Evolutionary conservation across 2,113 vertebrate species (phyloP).

Genomic region (Bambusicola thoracicus): DNA sequence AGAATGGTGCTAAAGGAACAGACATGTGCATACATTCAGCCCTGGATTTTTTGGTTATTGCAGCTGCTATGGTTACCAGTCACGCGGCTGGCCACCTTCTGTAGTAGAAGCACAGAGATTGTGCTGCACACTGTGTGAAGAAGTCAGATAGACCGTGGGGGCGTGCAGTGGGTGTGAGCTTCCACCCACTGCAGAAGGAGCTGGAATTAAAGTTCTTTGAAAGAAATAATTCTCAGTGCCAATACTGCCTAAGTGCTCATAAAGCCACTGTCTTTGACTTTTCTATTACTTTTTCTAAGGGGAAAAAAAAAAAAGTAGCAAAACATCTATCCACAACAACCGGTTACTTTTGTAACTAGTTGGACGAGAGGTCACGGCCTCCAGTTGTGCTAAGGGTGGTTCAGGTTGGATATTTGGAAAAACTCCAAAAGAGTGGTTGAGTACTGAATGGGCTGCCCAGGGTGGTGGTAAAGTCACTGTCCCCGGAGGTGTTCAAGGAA

Average conservation of each 20-base stretch:
- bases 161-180: slow-evolving; percentile 44
- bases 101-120: slow-evolving; percentile 47
- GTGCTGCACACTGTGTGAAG: slow-evolving; percentile 41
- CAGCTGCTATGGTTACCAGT: slow-evolving; percentile 78
- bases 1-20: slow-evolving; percentile 32
- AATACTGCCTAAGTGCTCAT: not conserved
- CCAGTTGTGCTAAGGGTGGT: too few species aligned
- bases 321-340: not conserved
- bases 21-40: slow-evolving; percentile 22
- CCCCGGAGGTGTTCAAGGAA: too few species aligned
- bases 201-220: slow-evolving; percentile 7
- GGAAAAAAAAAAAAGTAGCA: not conserved
- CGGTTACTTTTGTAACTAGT: not conserved
- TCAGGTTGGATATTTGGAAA: too few species aligned
- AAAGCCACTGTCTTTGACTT: not conserved
- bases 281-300: not conserved
- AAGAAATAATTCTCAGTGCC: not conserved
- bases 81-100: slow-evolving; percentile 57
- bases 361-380: too few species aligned
- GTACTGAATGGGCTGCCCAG: too few species aligned
- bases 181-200: slow-evolving; percentile 15
- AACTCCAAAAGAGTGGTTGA: too few species aligned
- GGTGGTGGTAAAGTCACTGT: too few species aligned
- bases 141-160: slow-evolving; percentile 38
- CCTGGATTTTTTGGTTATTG: not conserved